Conservation (phyloP, 2,888 invertebrate species). For the Trissolcus japonicus region DNA sequence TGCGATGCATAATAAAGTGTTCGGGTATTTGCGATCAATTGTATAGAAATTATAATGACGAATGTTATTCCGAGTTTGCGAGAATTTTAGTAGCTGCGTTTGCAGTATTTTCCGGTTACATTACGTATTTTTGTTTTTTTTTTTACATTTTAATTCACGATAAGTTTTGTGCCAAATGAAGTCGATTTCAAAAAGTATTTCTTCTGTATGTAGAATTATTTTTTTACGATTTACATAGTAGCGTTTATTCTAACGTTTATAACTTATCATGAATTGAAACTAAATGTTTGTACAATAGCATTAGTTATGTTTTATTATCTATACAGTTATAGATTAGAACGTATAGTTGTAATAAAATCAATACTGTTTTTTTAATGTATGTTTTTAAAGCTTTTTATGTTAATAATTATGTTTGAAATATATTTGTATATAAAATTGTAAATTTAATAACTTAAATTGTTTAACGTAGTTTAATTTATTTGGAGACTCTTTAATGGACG, state of each 20-base stretch:
- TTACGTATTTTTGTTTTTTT: no score
- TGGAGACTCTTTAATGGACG: no score
- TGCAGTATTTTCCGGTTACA: background rate
- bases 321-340: no score
- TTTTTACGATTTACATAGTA: background rate
- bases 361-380: no score
- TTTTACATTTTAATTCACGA: slow-evolving; percentile 2
- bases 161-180: slow-evolving; percentile 8
- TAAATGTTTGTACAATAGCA: background rate
- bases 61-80: background rate
- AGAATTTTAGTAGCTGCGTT: background rate
- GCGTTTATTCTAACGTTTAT: background rate
- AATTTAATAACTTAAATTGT: no score
- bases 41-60: background rate
- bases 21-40: slow-evolving; percentile 1
- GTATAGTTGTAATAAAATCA: no score
- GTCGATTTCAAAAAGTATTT: no score
- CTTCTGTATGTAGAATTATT: background rate
- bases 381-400: no score
- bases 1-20: background rate
- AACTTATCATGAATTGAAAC: slow-evolving; percentile 6
- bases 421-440: no score
- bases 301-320: background rate
- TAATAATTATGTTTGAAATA: no score
- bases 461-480: no score